Evolutionary conservation across 2,888 invertebrate species (phyloP).

Genomic region (Troilus luridus): DNA sequence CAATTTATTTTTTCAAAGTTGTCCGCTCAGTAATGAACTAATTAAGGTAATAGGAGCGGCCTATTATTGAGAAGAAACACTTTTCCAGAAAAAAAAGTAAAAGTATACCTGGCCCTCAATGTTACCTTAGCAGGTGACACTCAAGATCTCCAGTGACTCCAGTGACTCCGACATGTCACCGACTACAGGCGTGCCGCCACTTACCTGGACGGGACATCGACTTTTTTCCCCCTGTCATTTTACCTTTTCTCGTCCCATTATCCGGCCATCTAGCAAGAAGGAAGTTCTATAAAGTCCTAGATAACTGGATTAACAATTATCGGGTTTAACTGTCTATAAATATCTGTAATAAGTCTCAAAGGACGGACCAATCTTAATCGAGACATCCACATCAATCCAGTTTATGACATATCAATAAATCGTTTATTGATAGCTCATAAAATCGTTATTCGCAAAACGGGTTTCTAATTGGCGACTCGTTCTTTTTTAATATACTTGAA

Average conservation of each 20-base stretch:
- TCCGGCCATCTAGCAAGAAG: not conserved
- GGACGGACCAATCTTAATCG: not conserved
- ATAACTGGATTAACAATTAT: not conserved
- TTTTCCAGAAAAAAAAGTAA: not conserved
- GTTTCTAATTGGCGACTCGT: not conserved
- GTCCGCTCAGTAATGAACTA: not conserved
- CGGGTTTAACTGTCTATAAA: not conserved
- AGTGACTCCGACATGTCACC: constrained; percentile 10
- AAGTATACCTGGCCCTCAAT: not conserved
- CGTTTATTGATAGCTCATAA: not conserved
- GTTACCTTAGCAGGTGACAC: not conserved
- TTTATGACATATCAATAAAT: not conserved
- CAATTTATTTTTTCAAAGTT: not conserved
- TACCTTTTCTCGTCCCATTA: not conserved
- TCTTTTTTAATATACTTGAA: not conserved
- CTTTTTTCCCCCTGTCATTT: not conserved
- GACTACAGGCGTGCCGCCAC: constrained; percentile 26
- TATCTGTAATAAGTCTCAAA: not conserved
- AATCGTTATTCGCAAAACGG: not conserved
- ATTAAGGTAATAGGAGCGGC: not conserved
- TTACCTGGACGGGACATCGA: not conserved
- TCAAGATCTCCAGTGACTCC: constrained; percentile 2
- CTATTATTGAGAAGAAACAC: not conserved
- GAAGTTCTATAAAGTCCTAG: not conserved
- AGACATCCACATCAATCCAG: not conserved